Conservation (phyloP, 1,140 invertebrate species). For the Ceratitis capitata region DNA sequence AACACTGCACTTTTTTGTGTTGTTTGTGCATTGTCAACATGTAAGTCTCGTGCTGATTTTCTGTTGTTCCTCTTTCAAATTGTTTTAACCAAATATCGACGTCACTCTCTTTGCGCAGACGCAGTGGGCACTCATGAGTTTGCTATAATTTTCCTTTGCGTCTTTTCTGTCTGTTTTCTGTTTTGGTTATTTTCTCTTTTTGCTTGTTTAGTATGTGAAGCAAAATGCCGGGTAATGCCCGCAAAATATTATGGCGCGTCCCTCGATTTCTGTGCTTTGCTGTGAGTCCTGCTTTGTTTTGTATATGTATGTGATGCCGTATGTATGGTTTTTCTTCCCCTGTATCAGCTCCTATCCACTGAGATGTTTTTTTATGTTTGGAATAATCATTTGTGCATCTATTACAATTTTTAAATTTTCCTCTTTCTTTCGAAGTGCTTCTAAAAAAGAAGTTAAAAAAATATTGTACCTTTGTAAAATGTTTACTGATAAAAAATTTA, state of each 20-base stretch:
- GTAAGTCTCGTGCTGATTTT: neutral
- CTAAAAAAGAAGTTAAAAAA: too few relatives aligned
- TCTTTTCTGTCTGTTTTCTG: neutral
- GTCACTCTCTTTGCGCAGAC: neutral
- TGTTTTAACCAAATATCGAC: neutral
- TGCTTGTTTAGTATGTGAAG: neutral
- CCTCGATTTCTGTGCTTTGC: neutral
- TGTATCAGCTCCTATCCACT: neutral
- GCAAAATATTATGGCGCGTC: neutral
- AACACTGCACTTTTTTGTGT: neutral
- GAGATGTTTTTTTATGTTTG: neutral
- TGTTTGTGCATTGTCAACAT: neutral
- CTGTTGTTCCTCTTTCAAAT: neutral
- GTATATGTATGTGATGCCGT: too few relatives aligned
- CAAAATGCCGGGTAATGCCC: slow-evolving; percentile 24
- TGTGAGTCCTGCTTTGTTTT: neutral
- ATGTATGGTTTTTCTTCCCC: too few relatives aligned
- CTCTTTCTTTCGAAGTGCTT: neutral
- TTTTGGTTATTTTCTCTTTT: neutral
- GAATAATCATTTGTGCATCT: neutral
- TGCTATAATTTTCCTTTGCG: neutral
- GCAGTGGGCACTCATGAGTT: neutral
- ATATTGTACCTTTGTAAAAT: too few relatives aligned
- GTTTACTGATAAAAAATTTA: too few relatives aligned
- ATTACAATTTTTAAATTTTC: neutral